Evolutionary conservation across 2,888 invertebrate genomes (phyloP), one percentile per base, ranked within the genome.

Genomic region (Dioctria rufipes): DNA sequence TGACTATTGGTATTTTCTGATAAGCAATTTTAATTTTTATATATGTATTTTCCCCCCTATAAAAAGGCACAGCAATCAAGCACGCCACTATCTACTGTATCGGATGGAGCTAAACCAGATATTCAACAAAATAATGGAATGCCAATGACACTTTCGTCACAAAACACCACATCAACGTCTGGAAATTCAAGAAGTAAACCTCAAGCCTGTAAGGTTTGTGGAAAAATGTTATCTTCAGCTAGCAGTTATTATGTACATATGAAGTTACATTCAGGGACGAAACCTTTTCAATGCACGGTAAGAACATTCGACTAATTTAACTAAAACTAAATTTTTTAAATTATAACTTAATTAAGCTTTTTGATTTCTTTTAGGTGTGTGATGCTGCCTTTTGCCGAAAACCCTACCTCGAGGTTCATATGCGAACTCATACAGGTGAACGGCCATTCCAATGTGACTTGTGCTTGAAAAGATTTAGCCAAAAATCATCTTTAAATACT

Each of bases 231-330:
- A 83, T 94, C 94, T 80, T 94, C 94, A 11, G 92, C 94, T 81
- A 94, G 94, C 61, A 94, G 94, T 84, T 94, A 94, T 87, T 94
- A 95, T 87, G 95, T 95, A 85, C 95, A 95, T 88, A 94, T 95
- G 94, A 95, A 95, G 89, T 91, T 94, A 84, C 95, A 95, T 89
- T 95, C 95, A 40, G 93, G 94, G 85, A 93, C 93, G 87, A 95
- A 95, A 88, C 95, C 95, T 82, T 95, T 94, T 89, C 93, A 93
- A 86, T 95, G 95, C 90, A 93, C 93, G 84, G 85, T 85, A 84
- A 83, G 81, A 66, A 4, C 8, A 40, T 25, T 25, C 25, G 25
- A 25, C 1, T 25, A 25, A 25, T 69, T 25, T 46, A 37, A 39
- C 63, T 5, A 13, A 63, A 4, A 13, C 65, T 25, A 25, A n/a